A percentile compares a stretch with the other conserved stretches of the same genome.
Conservation (phyloP, 2,113 vertebrate genomes). For the Myotis lucifugus region DNA sequence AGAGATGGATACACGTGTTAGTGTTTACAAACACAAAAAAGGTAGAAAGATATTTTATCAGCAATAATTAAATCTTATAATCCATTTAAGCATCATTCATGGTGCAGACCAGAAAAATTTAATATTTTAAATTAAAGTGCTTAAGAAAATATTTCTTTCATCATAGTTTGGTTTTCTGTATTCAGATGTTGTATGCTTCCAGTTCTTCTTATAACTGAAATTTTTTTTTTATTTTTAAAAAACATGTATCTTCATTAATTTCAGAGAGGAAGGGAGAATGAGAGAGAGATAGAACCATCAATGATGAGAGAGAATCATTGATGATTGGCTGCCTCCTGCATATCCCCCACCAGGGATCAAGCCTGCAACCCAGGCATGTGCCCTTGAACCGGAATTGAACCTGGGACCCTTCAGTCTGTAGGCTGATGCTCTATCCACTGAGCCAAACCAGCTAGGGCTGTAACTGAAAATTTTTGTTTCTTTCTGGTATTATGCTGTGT, state of each 20-base stretch:
- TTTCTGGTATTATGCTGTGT: not conserved
- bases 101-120: not conserved
- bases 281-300: too few species aligned
- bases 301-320: too few species aligned
- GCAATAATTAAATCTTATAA: conserved; percentile 12
- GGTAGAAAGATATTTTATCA: not conserved
- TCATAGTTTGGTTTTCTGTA: not conserved
- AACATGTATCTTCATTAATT: too few species aligned
- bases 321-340: too few species aligned
- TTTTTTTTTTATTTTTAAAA: too few species aligned
- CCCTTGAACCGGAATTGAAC: too few species aligned
- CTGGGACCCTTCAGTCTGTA: too few species aligned
- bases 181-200: not conserved
- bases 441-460: too few species aligned
- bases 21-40: not conserved
- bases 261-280: too few species aligned
- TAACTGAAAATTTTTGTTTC: not conserved
- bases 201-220: not conserved
- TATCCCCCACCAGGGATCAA: too few species aligned
- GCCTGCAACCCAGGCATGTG: too few species aligned
- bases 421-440: too few species aligned
- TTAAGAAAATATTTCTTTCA: conserved; percentile 34
- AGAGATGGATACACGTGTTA: not conserved
- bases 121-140: not conserved
- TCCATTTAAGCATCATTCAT: not conserved